Evolutionary conservation across 2,797 vertebrate species (phyloP).

Genomic region (Eutrigla gurnardus): DNA sequence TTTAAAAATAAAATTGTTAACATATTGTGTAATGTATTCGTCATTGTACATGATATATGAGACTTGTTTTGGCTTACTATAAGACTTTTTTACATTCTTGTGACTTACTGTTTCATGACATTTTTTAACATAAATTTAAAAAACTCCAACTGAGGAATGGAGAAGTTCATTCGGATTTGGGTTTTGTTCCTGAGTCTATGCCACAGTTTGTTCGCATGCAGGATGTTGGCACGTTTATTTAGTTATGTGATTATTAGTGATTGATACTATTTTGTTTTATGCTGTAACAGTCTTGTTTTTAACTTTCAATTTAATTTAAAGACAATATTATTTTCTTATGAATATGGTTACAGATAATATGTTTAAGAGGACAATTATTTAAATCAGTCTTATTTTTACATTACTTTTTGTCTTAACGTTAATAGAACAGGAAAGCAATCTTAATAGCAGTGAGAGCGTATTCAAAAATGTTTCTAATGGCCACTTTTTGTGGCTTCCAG

Average conservation of each 20-base stretch:
- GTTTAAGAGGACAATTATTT: not conserved
- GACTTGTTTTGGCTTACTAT: no score
- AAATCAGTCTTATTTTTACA: not conserved
- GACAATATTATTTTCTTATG: not conserved
- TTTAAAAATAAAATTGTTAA: no score
- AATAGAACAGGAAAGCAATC: not conserved
- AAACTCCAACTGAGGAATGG: slow-evolving; percentile 63
- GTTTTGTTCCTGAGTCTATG: slow-evolving; percentile 53
- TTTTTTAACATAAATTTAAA: slow-evolving; percentile 24
- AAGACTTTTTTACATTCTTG: no score
- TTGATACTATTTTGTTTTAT: not conserved
- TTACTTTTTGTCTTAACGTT: not conserved
- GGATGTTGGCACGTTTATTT: slow-evolving; percentile 4
- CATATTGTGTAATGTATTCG: no score
- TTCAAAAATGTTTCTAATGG: not conserved
- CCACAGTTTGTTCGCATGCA: slow-evolving; percentile 37
- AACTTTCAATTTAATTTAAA: no score
- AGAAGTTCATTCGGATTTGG: slow-evolving; percentile 66
- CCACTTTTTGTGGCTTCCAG: not conserved
- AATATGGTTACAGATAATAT: not conserved
- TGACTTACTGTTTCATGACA: not conserved
- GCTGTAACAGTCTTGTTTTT: no score
- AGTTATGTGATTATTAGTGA: not conserved
- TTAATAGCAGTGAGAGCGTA: not conserved
- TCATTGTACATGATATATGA: no score